These are phyloP conservation scores for Epinotia ramella DNA, from an alignment of 2,888 invertebrate genomes.

Conservation along the genomic window DNA sequence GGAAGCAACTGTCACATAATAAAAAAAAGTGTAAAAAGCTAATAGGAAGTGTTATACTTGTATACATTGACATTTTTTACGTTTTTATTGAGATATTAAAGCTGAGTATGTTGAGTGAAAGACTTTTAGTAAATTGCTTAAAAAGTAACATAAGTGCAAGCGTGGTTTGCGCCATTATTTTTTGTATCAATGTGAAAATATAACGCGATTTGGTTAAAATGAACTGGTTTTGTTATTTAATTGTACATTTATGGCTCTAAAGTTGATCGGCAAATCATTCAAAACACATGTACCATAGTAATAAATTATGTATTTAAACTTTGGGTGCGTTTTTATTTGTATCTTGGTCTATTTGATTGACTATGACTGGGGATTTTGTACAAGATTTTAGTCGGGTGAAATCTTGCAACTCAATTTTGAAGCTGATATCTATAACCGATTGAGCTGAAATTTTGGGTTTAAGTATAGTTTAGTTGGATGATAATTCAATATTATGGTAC, in stretches of 20 bases:
- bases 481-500: too few species aligned
- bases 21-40: constrained; percentile 47
- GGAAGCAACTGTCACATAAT: constrained; percentile 40
- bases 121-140: constrained; percentile 63
- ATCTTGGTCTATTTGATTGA: background rate
- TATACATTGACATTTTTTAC: constrained; percentile 77
- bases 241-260: constrained; percentile 53
- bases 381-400: too few species aligned
- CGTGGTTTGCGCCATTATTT: constrained; percentile 58
- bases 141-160: constrained; percentile 58
- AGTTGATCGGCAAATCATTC: constrained; percentile 70
- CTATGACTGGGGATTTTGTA: too few species aligned
- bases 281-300: constrained; percentile 81
- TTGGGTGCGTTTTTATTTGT: constrained; percentile 52
- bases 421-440: too few species aligned
- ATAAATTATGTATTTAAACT: constrained; percentile 85
- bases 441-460: too few species aligned
- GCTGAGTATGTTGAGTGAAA: constrained; percentile 61
- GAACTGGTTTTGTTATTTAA: constrained; percentile 51
- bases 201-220: constrained; percentile 48
- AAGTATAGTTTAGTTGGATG: too few species aligned
- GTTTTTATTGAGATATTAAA: constrained; percentile 74
- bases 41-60: constrained; percentile 65
- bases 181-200: constrained; percentile 49
- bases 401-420: too few species aligned